These are phyloP conservation scores for Ahaetulla prasina DNA, from an alignment of 2,113 vertebrate genomes.

Conservation along the genomic window DNA sequence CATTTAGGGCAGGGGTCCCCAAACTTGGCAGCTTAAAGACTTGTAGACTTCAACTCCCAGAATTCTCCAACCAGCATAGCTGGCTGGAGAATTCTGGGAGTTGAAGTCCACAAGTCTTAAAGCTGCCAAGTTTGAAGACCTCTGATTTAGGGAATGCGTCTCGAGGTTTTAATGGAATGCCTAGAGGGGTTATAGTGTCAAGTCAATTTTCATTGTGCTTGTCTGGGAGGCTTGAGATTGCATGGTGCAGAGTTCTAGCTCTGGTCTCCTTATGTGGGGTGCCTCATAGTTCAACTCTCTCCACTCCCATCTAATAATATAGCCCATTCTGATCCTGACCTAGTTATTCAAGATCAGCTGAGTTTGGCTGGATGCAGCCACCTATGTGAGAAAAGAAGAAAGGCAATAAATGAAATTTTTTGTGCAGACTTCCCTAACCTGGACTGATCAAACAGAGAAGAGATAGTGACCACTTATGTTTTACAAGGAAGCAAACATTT, in stretches of 20 bases:
- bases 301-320: neutral
- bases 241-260: neutral
- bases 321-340: neutral
- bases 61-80: too few species aligned
- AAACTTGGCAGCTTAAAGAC: too few species aligned
- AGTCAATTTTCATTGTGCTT: neutral
- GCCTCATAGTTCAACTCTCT: neutral
- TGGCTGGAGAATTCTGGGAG: too few species aligned
- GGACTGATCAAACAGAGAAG: neutral
- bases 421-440: neutral
- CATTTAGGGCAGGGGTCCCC: too few species aligned
- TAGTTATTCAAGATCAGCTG: neutral
- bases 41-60: too few species aligned
- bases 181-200: neutral
- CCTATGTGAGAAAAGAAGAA: neutral
- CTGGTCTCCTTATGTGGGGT: neutral
- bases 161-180: neutral
- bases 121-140: too few species aligned
- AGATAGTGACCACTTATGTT: neutral
- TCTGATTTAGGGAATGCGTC: neutral
- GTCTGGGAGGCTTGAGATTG: neutral
- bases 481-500: neutral
- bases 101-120: too few species aligned
- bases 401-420: neutral
- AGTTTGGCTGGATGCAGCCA: neutral